Evolutionary conservation across 2,797 vertebrate genomes (phyloP).

Genomic region (Cynopterus sphinx): DNA sequence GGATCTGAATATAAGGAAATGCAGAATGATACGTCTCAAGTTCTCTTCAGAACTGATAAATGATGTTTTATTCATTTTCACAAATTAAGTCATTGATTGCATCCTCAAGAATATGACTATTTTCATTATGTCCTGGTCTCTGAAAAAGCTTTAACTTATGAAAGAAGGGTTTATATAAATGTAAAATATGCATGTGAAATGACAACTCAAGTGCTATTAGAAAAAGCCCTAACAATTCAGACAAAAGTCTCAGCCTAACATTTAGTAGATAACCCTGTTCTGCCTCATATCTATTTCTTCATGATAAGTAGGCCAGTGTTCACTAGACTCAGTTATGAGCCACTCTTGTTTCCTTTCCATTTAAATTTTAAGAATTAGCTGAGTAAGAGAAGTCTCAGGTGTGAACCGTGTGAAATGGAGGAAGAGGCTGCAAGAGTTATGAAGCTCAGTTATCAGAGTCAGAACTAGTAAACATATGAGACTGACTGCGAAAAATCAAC

Average conservation of each 20-base stretch:
- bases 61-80: conserved; percentile 27
- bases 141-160: not conserved
- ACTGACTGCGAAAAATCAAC: not conserved
- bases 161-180: not conserved
- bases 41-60: not conserved
- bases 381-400: not conserved
- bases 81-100: not conserved
- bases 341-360: not conserved
- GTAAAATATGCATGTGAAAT: not conserved
- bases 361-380: not conserved
- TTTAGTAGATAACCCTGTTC: not conserved
- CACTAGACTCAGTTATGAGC: not conserved
- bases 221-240: not conserved
- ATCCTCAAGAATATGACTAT: not conserved
- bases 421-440: not conserved
- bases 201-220: not conserved
- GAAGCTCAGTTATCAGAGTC: not conserved
- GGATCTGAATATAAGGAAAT: not conserved
- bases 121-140: not conserved
- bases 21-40: not conserved
- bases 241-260: not conserved
- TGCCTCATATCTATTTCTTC: not conserved
- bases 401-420: not conserved
- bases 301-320: not conserved
- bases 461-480: not conserved